These are phyloP conservation scores for Neotoma lepida DNA, from an alignment of 2,113 vertebrate genomes.

Conservation along the genomic window DNA sequence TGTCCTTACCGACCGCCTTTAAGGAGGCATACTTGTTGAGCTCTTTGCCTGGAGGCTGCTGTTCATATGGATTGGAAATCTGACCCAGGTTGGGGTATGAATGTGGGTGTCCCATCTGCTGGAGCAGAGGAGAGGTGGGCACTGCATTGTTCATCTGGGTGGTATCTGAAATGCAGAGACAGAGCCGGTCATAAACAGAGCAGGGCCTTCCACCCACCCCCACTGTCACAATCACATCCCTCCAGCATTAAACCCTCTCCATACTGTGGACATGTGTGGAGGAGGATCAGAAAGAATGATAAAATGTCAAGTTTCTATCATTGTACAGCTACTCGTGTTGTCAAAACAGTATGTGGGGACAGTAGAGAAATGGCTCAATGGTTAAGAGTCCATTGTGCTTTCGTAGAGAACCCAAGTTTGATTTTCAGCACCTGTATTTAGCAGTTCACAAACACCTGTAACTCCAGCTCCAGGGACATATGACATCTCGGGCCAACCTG, in stretches of 20 bases:
- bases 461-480: not conserved
- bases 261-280: rapidly evolving
- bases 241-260: not conserved
- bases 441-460: not conserved
- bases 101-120: slow-evolving; percentile 93
- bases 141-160: slow-evolving; percentile 94
- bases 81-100: slow-evolving; percentile 94
- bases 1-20: slow-evolving; percentile 95
- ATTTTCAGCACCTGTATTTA: not conserved
- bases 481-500: not conserved
- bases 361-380: not conserved
- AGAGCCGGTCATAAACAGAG: not conserved
- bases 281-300: rapidly evolving
- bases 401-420: not conserved
- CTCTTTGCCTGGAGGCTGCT: slow-evolving; percentile 94
- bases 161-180: slow-evolving; percentile 86
- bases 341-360: not conserved
- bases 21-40: slow-evolving; percentile 98
- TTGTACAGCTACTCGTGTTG: not conserved
- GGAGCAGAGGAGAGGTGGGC: slow-evolving; percentile 89
- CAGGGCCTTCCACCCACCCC: not conserved
- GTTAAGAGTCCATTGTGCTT: not conserved
- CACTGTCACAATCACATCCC: not conserved
- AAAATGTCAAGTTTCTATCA: not conserved
- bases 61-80: slow-evolving; percentile 95